These are phyloP conservation scores for Noturus placidus DNA, from an alignment of 2,113 vertebrate genomes.

Conservation along the genomic window DNA sequence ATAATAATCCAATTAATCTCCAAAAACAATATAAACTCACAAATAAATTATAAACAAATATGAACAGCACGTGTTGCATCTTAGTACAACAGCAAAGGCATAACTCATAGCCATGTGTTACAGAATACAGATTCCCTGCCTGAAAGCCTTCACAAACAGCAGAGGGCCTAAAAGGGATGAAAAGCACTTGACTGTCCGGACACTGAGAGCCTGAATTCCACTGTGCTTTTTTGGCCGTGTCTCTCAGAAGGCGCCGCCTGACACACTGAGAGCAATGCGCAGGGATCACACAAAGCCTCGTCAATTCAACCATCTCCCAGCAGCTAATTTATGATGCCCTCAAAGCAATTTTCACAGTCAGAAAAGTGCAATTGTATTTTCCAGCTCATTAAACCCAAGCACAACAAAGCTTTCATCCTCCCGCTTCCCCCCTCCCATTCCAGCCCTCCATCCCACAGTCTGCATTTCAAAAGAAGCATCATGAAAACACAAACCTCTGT, in stretches of 20 bases:
- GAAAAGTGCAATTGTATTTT: constrained; percentile 83
- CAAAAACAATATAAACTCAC: background rate
- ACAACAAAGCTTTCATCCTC: constrained; percentile 76
- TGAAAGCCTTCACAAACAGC: constrained; percentile 50
- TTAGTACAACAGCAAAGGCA: background rate
- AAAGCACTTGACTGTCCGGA: constrained; percentile 54
- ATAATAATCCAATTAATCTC: background rate
- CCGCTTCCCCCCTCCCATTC: constrained; percentile 57
- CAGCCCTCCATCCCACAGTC: constrained; percentile 52
- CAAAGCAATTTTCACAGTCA: constrained; percentile 82
- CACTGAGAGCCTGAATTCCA: constrained; percentile 50
- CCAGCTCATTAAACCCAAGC: constrained; percentile 80
- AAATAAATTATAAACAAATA: background rate
- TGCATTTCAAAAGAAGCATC: constrained; percentile 57
- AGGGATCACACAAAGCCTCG: constrained; percentile 71
- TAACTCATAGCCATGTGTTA: constrained; percentile 31
- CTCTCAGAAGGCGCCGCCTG: constrained; percentile 53
- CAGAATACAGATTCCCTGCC: constrained; percentile 44
- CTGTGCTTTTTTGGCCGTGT: constrained; percentile 49
- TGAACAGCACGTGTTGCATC: constrained; percentile 7
- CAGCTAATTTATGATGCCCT: constrained; percentile 81
- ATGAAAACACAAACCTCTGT: constrained; percentile 50
- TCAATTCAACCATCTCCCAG: constrained; percentile 75
- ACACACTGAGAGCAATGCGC: constrained; percentile 65
- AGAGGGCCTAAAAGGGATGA: constrained; percentile 51